Evolutionary conservation across 2,888 invertebrate species (phyloP).

Genomic region (Empis stercorea): DNA sequence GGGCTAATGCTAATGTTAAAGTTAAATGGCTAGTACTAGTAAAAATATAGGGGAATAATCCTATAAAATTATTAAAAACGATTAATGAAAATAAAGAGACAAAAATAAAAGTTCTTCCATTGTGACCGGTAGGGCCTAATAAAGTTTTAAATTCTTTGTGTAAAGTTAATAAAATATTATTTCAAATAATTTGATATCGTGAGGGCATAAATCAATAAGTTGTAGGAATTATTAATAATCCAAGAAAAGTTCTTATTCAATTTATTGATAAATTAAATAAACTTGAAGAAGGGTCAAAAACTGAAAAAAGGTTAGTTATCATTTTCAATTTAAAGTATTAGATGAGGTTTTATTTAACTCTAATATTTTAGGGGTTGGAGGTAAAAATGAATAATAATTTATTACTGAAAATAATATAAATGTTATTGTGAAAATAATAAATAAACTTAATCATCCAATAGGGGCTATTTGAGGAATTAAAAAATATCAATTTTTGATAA

Average conservation of each 20-base stretch:
- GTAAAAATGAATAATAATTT: constrained; percentile 40
- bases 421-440: constrained; percentile 31
- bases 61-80: constrained; percentile 54
- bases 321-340: constrained; percentile 41
- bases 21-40: constrained; percentile 51
- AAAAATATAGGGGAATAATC: constrained; percentile 58
- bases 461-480: constrained; percentile 58
- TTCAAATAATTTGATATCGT: constrained; percentile 40
- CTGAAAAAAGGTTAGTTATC: constrained; percentile 54
- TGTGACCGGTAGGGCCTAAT: constrained; percentile 35
- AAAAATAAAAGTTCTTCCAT: constrained; percentile 44
- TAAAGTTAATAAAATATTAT: constrained; percentile 36
- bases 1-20: constrained; percentile 43
- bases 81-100: constrained; percentile 45
- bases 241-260: constrained; percentile 43
- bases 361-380: constrained; percentile 23
- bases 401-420: constrained; percentile 41
- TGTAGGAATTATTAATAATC: constrained; percentile 40
- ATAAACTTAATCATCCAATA: constrained; percentile 40
- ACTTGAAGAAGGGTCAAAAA: constrained; percentile 50
- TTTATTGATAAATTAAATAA: constrained; percentile 42
- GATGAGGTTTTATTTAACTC: constrained; percentile 21
- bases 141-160: constrained; percentile 48
- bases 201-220: constrained; percentile 43
- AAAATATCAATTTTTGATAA: constrained; percentile 46